Evolutionary conservation across 2,888 invertebrate genomes (phyloP).

Genomic region (Cryptocheilus praepositus): DNA sequence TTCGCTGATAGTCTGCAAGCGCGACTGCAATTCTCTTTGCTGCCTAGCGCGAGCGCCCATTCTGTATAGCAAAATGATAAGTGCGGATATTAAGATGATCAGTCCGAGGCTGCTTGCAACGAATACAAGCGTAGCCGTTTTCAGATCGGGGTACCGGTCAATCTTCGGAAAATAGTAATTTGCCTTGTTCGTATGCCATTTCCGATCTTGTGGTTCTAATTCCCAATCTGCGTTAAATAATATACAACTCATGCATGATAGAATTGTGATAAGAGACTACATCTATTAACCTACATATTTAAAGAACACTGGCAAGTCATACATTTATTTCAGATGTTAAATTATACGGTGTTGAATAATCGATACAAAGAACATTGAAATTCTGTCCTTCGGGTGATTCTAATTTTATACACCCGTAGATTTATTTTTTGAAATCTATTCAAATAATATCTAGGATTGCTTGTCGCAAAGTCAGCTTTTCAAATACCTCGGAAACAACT

Average conservation of each 20-base stretch:
- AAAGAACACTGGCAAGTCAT: too few species aligned
- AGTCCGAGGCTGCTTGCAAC: conserved; percentile 80
- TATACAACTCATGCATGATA: background rate
- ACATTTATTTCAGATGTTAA: too few species aligned
- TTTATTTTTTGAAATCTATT: too few species aligned
- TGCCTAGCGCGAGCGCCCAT: conserved; percentile 80
- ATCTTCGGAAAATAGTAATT: conserved; percentile 85
- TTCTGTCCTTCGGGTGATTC: too few species aligned
- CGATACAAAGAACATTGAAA: too few species aligned
- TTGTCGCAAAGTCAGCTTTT: too few species aligned
- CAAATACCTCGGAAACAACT: conserved; percentile 77
- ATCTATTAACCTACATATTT: too few species aligned
- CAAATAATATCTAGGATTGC: too few species aligned
- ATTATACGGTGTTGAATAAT: too few species aligned
- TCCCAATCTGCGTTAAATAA: conserved; percentile 77
- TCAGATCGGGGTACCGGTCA: conserved; percentile 80
- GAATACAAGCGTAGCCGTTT: conserved; percentile 81
- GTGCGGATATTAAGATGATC: conserved; percentile 79
- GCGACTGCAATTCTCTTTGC: conserved; percentile 80
- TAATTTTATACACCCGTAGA: too few species aligned
- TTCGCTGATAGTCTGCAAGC: conserved; percentile 82
- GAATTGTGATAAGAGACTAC: background rate
- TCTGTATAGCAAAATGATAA: conserved; percentile 80
- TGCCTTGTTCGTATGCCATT: conserved; percentile 82
- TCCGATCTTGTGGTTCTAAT: conserved; percentile 76